Conservation (phyloP, 1,140 invertebrate species). For the Paralvinella palmiformis region DNA sequence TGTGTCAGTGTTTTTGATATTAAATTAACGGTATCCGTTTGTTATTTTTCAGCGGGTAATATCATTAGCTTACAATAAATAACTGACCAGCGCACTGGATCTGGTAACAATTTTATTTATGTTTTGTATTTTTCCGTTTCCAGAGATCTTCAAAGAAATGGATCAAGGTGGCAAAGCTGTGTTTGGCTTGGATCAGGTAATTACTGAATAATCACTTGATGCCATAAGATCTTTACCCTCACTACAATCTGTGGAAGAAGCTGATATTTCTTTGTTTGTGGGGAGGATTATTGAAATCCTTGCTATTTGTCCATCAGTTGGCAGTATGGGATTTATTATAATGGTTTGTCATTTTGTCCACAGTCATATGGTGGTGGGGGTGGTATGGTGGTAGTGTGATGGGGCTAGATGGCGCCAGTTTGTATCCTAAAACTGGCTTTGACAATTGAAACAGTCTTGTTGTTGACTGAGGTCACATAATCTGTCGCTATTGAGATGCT, state of each 20-base stretch:
- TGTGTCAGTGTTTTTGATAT: not conserved
- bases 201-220: not conserved
- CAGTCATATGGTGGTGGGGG: too few relatives aligned
- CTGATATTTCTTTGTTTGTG: not conserved
- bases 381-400: too few relatives aligned
- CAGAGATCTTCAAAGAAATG: conserved; percentile 4
- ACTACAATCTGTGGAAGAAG: not conserved
- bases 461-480: too few relatives aligned
- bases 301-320: not conserved
- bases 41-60: not conserved
- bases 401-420: too few relatives aligned
- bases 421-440: too few relatives aligned
- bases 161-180: not conserved
- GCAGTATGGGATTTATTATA: not conserved
- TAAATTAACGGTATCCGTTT: not conserved
- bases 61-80: not conserved
- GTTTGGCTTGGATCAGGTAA: conserved; percentile 6
- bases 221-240: not conserved
- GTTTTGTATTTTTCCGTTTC: not conserved
- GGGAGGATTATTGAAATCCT: not conserved
- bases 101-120: not conserved
- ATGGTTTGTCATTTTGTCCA: not conserved
- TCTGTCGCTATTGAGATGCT: too few relatives aligned
- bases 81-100: not conserved
- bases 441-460: too few relatives aligned